Evolutionary conservation across 2,113 vertebrate species (phyloP).

Genomic region (Nanorana parkeri): DNA sequence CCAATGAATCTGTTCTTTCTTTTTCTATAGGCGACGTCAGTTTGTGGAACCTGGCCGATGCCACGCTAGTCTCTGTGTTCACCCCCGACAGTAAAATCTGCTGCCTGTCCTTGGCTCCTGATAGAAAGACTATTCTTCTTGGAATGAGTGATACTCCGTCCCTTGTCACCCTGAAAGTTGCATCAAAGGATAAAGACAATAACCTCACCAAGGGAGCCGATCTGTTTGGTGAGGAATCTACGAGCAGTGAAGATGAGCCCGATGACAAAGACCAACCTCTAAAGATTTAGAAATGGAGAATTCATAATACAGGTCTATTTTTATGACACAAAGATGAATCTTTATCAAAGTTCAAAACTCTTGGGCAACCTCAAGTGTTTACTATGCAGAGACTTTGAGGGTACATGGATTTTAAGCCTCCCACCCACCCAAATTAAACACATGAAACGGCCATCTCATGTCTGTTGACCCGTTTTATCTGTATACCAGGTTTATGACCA

Average conservation of each 20-base stretch:
- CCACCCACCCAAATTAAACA: too few relatives aligned
- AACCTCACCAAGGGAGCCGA: constrained; percentile 45
- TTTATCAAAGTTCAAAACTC: too few relatives aligned
- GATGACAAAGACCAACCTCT: constrained; percentile 54
- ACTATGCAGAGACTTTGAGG: too few relatives aligned
- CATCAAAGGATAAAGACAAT: constrained; percentile 47
- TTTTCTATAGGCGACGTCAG: constrained; percentile 61
- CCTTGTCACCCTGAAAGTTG: constrained; percentile 63
- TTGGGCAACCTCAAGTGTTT: too few relatives aligned
- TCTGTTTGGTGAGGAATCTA: constrained; percentile 66
- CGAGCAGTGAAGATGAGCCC: constrained; percentile 69
- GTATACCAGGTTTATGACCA: too few relatives aligned
- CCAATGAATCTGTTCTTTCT: constrained; percentile 9
- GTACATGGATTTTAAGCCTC: too few relatives aligned
- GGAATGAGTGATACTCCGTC: constrained; percentile 66
- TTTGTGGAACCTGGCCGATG: constrained; percentile 66
- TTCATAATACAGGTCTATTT: too few relatives aligned
- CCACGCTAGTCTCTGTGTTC: constrained; percentile 63
- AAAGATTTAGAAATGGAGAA: not conserved
- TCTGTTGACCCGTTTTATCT: too few relatives aligned
- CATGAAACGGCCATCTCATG: too few relatives aligned
- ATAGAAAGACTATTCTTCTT: constrained; percentile 61
- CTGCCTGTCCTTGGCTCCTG: constrained; percentile 57
- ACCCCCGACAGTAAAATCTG: constrained; percentile 65
- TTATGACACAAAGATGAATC: too few relatives aligned